phyloP scores from a whole-genome alignment of 2,113 vertebrate species.

The Callocephalon fimbriatum region DNA sequence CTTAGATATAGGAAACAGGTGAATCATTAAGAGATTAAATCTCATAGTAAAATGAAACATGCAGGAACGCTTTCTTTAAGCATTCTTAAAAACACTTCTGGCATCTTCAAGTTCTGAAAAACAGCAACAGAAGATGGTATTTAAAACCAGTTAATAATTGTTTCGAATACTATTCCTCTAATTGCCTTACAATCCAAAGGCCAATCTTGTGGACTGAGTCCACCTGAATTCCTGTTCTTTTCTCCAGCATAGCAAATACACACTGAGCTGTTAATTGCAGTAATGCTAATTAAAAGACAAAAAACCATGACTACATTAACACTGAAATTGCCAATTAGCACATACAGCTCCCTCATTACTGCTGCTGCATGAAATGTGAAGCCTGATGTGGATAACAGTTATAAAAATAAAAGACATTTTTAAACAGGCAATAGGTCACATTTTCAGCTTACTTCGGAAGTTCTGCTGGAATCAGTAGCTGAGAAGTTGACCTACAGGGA shows the following conservation, averaged over 20 bases:
- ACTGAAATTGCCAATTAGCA: slow-evolving; percentile 71
- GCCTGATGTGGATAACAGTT: neutral
- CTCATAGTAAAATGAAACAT: neutral
- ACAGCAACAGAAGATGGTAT: neutral
- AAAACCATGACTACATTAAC: slow-evolving; percentile 60
- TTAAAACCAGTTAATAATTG: neutral
- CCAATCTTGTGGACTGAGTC: neutral
- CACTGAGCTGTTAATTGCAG: slow-evolving; percentile 66
- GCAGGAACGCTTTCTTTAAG: neutral
- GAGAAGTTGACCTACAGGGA: neutral
- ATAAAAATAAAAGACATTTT: neutral
- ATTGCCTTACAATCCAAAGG: neutral
- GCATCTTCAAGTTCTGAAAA: neutral
- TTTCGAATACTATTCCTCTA: neutral
- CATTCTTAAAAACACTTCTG: neutral
- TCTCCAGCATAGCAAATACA: neutral
- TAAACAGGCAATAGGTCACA: neutral
- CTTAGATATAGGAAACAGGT: neutral
- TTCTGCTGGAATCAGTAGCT: neutral
- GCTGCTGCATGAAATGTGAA: slow-evolving; percentile 7
- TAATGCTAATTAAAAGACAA: slow-evolving; percentile 74
- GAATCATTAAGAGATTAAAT: neutral
- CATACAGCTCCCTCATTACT: slow-evolving; percentile 54
- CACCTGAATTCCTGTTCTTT: neutral
- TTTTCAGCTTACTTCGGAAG: neutral